Evolutionary conservation across 1,140 invertebrate genomes (phyloP).

Genomic region (Ptiloglossa arizonensis): DNA sequence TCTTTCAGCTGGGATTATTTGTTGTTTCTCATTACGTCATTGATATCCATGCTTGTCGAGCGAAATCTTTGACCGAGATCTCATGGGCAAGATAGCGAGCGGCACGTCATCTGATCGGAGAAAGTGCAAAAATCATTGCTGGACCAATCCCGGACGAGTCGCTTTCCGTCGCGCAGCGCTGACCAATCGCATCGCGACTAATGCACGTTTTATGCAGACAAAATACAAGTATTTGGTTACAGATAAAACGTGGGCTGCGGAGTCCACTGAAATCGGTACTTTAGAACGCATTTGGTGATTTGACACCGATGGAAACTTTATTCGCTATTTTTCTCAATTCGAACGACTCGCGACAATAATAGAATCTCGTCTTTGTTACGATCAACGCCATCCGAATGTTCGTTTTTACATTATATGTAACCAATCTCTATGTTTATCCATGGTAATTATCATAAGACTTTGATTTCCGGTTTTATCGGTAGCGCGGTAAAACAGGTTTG

Average conservation of each 20-base stretch:
- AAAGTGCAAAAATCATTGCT: slow-evolving; percentile 62
- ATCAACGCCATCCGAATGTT: no score
- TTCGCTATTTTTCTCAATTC: not conserved
- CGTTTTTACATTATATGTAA: not conserved
- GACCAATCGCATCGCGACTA: slow-evolving; percentile 40
- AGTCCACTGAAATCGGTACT: not conserved
- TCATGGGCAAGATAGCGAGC: slow-evolving; percentile 32
- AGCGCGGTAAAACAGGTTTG: not conserved
- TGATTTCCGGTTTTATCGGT: not conserved
- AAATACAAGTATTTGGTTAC: not conserved
- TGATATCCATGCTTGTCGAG: slow-evolving; percentile 32
- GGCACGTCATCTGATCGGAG: slow-evolving; percentile 54
- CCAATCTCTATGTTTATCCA: not conserved
- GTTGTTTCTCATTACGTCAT: slow-evolving; percentile 39
- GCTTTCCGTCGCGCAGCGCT: slow-evolving; percentile 12
- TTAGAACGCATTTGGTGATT: not conserved
- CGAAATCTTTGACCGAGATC: slow-evolving; percentile 36
- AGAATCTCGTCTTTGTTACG: not conserved
- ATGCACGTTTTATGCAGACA: slow-evolving; percentile 15
- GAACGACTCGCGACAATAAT: not conserved
- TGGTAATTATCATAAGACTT: not conserved
- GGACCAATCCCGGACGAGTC: slow-evolving; percentile 40
- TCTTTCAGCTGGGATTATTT: slow-evolving; percentile 23
- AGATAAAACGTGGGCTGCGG: not conserved
- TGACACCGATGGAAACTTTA: not conserved